These are phyloP conservation scores for Hemibagrus wyckioides DNA, from an alignment of 2,113 vertebrate species.

Conservation along the genomic window DNA sequence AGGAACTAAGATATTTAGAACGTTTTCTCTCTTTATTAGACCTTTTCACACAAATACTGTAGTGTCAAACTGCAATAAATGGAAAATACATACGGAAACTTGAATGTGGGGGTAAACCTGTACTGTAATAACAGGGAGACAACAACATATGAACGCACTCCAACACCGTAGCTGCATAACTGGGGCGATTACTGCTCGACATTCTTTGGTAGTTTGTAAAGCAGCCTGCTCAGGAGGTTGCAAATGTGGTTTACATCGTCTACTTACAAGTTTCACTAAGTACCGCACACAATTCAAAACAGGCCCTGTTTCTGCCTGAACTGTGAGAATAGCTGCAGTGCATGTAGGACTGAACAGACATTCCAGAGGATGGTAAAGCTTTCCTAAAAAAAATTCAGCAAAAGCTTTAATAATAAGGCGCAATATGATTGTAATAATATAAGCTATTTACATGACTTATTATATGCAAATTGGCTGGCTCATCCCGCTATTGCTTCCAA, in stretches of 20 bases:
- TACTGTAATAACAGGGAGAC: neutral
- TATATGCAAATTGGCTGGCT: slow-evolving; percentile 20
- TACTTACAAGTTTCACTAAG: slow-evolving; percentile 41
- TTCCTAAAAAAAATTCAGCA: neutral
- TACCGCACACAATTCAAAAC: slow-evolving; percentile 33
- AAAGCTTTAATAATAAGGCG: neutral
- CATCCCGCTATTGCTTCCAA: neutral
- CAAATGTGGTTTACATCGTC: slow-evolving; percentile 40
- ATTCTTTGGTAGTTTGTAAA: slow-evolving; percentile 31
- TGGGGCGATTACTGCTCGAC: neutral
- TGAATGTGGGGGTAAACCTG: neutral
- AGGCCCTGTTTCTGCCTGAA: slow-evolving; percentile 31
- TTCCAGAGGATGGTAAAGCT: slow-evolving; percentile 29
- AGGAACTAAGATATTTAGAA: slow-evolving; percentile 21
- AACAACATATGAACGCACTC: neutral
- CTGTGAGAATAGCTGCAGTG: slow-evolving; percentile 20
- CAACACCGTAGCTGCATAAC: neutral
- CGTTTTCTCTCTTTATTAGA: neutral
- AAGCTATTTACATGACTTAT: neutral
- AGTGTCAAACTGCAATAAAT: neutral
- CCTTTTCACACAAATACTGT: neutral
- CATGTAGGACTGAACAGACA: slow-evolving; percentile 10
- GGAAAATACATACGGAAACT: neutral
- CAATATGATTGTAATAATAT: neutral
- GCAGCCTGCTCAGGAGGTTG: slow-evolving; percentile 28